Evolutionary conservation across 2,888 invertebrate species (phyloP).

Genomic region (Lymantria monacha): DNA sequence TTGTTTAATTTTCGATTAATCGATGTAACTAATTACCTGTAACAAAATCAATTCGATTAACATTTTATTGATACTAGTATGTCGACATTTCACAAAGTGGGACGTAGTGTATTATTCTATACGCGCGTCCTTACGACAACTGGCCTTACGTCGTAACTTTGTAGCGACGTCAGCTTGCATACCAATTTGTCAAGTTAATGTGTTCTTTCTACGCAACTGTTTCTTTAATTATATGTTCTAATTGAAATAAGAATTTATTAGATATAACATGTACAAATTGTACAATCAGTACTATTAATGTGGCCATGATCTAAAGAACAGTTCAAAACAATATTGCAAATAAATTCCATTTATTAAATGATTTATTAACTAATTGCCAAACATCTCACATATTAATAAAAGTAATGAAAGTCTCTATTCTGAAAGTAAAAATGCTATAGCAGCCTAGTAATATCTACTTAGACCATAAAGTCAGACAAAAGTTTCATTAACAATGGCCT

Average conservation of each 20-base stretch:
- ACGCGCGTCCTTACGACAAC: constrained; percentile 61
- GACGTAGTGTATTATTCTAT: constrained; percentile 49
- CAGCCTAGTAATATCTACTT: too few species aligned
- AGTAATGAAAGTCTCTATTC: too few species aligned
- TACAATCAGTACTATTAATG: too few species aligned
- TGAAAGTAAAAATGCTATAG: too few species aligned
- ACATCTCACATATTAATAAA: too few species aligned
- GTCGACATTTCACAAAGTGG: constrained; percentile 64
- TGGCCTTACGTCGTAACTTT: constrained; percentile 55
- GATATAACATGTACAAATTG: too few species aligned
- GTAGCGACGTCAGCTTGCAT: constrained; percentile 33
- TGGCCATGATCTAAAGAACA: too few species aligned
- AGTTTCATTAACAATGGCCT: too few species aligned
- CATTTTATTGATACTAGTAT: constrained; percentile 40
- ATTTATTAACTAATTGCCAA: too few species aligned
- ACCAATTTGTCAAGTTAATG: constrained; percentile 26
- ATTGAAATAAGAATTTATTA: constrained; percentile 14
- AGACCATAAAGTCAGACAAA: too few species aligned
- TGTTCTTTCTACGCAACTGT: constrained; percentile 17
- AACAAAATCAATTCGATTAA: constrained; percentile 52
- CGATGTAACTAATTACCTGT: constrained; percentile 51
- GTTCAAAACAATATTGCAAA: too few species aligned
- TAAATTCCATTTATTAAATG: too few species aligned
- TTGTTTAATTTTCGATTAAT: constrained; percentile 4
- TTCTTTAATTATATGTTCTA: constrained; percentile 15